Percentiles rank a stretch among this genome's conserved stretches.
phyloP scores from a whole-genome alignment of 30 jellyfish, hydroid and myxozoan genomes.

The Hydractinia echinata region DNA sequence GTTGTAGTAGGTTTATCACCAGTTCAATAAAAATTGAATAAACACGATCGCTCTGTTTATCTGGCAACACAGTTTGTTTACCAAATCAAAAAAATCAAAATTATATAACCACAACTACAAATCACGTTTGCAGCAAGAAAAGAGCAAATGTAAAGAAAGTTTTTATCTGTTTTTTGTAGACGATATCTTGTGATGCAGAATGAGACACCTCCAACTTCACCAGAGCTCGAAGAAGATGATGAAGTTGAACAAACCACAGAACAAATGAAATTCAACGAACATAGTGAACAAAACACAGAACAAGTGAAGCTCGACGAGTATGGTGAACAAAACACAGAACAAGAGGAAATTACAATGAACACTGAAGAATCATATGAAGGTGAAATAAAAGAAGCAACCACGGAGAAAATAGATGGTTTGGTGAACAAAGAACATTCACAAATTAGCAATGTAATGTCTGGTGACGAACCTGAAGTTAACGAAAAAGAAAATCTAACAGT shows the following conservation, averaged over 20 bases:
- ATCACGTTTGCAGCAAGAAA: neutral
- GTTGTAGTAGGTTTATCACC: too few relatives aligned
- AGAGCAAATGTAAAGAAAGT: neutral
- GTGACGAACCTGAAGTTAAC: too few relatives aligned
- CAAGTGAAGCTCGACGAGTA: neutral
- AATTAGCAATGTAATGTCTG: too few relatives aligned
- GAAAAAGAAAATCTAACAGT: too few relatives aligned
- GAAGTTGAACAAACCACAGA: neutral
- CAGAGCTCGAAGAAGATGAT: neutral
- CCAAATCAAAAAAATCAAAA: too few relatives aligned
- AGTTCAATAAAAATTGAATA: too few relatives aligned
- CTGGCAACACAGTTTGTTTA: too few relatives aligned
- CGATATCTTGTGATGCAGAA: constrained; percentile 13
- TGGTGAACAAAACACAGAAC: neutral
- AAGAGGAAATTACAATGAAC: neutral
- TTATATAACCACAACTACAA: too few relatives aligned
- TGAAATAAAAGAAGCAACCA: neutral
- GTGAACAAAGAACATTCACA: too few relatives aligned
- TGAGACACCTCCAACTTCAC: constrained; percentile 8
- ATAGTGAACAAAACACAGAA: neutral
- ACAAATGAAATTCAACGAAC: neutral
- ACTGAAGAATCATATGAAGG: neutral
- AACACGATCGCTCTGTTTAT: too few relatives aligned
- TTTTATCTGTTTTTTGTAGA: neutral
- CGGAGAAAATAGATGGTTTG: neutral